These are phyloP conservation scores for Laticauda colubrina DNA, from an alignment of 2,113 vertebrate genomes.

Conservation along the genomic window DNA sequence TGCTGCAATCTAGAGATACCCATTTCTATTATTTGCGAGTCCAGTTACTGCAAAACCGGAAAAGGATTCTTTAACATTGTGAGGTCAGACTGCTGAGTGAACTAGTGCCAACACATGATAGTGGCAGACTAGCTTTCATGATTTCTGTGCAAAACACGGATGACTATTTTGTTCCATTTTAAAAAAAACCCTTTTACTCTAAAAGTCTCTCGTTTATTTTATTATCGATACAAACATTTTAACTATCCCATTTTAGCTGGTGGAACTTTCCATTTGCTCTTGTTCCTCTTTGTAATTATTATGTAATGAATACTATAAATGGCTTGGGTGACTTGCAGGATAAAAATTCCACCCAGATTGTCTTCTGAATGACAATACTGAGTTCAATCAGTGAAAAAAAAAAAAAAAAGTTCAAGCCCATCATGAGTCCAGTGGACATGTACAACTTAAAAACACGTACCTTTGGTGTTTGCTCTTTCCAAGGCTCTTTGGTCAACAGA, in stretches of 20 bases:
- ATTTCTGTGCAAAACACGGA: neutral
- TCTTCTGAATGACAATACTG: neutral
- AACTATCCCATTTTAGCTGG: neutral
- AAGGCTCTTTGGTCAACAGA: conserved; percentile 87
- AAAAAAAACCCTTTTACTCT: neutral
- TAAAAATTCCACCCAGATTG: neutral
- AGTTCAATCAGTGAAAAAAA: neutral
- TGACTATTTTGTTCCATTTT: neutral
- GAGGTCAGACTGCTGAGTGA: neutral
- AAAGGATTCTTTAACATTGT: neutral
- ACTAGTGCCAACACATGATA: neutral
- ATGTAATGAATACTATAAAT: neutral
- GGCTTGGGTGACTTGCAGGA: neutral
- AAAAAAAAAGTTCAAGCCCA: neutral
- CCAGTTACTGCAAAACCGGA: neutral
- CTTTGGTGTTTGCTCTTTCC: conserved; percentile 87
- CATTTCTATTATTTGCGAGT: neutral
- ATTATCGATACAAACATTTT: neutral
- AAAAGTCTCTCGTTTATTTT: neutral
- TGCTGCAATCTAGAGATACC: neutral
- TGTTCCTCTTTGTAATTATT: neutral
- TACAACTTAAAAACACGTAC: conserved; percentile 56
- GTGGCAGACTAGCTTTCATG: neutral
- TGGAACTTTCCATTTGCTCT: neutral
- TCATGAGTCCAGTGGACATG: neutral